These are phyloP conservation scores for Zoanthus solanderi DNA, from an alignment of 92 coral and sea anemone genomes.

Conservation along the genomic window DNA sequence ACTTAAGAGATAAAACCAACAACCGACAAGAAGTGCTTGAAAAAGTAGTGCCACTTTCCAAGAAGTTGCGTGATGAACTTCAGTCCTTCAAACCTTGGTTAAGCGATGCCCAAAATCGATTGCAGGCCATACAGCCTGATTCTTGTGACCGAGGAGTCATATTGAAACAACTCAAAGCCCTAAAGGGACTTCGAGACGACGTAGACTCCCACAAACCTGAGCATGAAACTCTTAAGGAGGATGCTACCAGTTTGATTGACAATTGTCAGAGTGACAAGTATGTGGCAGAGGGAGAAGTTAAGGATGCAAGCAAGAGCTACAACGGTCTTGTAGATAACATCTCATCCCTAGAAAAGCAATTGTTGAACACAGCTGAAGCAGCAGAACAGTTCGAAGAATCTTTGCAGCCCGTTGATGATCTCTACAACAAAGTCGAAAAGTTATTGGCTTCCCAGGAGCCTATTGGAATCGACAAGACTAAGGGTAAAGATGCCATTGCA, in stretches of 20 bases:
- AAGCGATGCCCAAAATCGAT: constrained; percentile 77
- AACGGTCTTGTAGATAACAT: constrained; percentile 68
- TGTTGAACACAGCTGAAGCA: constrained; percentile 70
- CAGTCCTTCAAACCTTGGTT: constrained; percentile 90
- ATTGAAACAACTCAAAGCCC: constrained; percentile 79
- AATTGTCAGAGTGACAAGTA: constrained; percentile 90
- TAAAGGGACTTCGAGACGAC: constrained; percentile 73
- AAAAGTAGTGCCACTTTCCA: constrained; percentile 91
- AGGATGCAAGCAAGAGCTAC: constrained; percentile 88
- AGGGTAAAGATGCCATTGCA: constrained; percentile 76
- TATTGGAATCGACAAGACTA: constrained; percentile 77
- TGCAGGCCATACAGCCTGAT: constrained; percentile 73
- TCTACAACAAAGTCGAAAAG: constrained; percentile 76
- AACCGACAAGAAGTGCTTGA: constrained; percentile 88
- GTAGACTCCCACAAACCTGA: constrained; percentile 84
- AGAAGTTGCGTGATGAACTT: constrained; percentile 80
- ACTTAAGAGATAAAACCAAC: constrained; percentile 77
- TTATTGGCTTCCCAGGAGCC: constrained; percentile 78
- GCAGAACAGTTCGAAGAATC: constrained; percentile 78
- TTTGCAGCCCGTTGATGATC: constrained; percentile 78
- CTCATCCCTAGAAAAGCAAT: constrained; percentile 67
- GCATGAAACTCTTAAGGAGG: constrained; percentile 71
- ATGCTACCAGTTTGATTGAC: constrained; percentile 78
- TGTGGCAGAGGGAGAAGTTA: constrained; percentile 91
- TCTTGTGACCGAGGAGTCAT: constrained; percentile 79